Evolutionary conservation across 1,140 invertebrate genomes (phyloP).

Genomic region (Leptopilina boulardi): DNA sequence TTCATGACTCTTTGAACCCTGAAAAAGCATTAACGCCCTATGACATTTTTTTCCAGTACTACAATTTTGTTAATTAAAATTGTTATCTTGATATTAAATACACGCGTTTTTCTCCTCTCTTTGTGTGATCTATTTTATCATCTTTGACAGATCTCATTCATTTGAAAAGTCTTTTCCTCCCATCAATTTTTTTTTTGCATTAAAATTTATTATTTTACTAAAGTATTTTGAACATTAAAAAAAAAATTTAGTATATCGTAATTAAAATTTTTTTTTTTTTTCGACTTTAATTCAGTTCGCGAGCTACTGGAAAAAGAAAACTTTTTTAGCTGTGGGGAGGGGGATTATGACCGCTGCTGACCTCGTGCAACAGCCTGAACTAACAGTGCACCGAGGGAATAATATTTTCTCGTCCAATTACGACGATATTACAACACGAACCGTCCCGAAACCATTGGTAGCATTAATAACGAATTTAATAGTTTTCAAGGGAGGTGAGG

Average conservation of each 20-base stretch:
- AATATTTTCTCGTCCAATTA: slow-evolving; percentile 64
- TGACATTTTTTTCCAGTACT: background rate
- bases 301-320: background rate
- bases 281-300: background rate
- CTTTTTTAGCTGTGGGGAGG: background rate
- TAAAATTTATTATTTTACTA: no score
- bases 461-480: slow-evolving; percentile 72
- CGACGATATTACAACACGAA: slow-evolving; percentile 58
- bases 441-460: slow-evolving; percentile 46
- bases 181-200: no score
- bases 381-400: slow-evolving; percentile 52
- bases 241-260: background rate
- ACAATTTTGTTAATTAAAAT: slow-evolving; percentile 4
- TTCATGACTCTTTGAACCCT: background rate
- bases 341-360: background rate
- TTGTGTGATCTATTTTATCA: no score
- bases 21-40: slow-evolving; percentile 1
- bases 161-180: no score
- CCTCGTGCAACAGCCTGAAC: slow-evolving; percentile 24
- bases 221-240: background rate
- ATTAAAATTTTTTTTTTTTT: background rate
- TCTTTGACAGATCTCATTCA: no score
- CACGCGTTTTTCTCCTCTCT: no score
- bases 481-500: slow-evolving; percentile 60
- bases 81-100: background rate